phyloP scores from a whole-genome alignment of 2,113 vertebrate genomes.

The Tachycineta bicolor region DNA sequence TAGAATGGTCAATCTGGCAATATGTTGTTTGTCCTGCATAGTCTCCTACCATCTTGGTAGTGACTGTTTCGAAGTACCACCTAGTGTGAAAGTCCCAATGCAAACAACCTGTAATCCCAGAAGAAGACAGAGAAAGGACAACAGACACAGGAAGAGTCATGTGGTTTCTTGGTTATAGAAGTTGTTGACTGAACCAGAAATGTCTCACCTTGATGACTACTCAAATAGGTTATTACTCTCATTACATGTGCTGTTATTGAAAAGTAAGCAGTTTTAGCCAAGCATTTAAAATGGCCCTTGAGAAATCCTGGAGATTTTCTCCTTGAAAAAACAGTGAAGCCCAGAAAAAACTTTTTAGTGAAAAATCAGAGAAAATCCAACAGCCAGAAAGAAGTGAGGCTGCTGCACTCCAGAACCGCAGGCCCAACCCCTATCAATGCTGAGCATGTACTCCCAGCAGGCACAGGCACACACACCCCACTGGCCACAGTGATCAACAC shows the following conservation, averaged over 20 bases:
- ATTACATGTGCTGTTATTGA: neutral
- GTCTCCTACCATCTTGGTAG: neutral
- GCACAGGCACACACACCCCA: neutral
- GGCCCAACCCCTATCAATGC: accelerated
- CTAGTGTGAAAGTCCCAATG: neutral
- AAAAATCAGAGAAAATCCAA: neutral
- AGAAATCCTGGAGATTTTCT: neutral
- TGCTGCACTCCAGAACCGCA: neutral
- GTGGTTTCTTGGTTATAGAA: neutral
- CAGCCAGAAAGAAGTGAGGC: neutral
- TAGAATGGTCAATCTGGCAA: neutral
- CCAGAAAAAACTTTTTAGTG: neutral
- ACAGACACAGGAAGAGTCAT: neutral
- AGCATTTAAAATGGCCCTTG: neutral
- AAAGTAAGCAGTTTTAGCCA: neutral
- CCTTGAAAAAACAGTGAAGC: neutral
- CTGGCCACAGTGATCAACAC: neutral
- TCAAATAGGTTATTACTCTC: neutral
- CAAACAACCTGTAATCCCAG: neutral
- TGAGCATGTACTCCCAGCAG: neutral
- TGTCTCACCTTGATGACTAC: neutral
- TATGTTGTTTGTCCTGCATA: neutral
- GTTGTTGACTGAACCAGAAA: neutral
- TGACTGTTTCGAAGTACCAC: neutral
- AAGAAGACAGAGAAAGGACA: neutral